Base-by-base conservation (phyloP, 2,113 vertebrate species). In the Rhinolophus sinicus region DNA sequence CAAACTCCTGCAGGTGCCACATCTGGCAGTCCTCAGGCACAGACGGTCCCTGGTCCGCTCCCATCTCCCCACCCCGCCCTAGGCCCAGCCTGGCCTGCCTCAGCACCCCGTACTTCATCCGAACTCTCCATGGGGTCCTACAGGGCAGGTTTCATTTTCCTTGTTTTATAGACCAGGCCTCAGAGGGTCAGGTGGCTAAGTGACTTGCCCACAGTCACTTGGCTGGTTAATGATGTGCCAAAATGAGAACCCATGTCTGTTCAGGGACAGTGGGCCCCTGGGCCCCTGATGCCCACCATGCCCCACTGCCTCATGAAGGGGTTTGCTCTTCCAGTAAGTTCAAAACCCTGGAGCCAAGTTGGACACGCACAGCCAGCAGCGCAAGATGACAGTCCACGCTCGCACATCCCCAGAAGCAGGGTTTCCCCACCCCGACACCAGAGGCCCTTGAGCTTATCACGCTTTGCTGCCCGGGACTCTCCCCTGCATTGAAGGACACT, bases 401-500 rank as follows among this genome's bases (percentile, higher is more conserved):
- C 3, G 2, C 11, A 5, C 40, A 2, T 0, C 14, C 35, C 8
- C 62, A 7, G 10, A 54, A 28, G 24, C 15, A 24, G 2, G 14
- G 6, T 9, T 7, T 14, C 54, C 30, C 33, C 21, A 14, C 40
- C 64, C 2, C 0, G 0, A 73, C 14, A 12, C 60, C 1, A 1
- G 0, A 3, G 67, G 50, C 44, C 0, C 1, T 3, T 0, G 21
- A 6, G 5, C 8, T 8, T 16, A 30, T 11, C 24, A 26, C 22
- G 14, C 69, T 30, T 2, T 30, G 52, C 22, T 0, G 0, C 1
- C 0, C 0, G 67, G 26, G 19, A 30, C 85, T 4, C 21, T 18
- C n/a, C 64, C 24, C 1, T 28, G 28, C 19, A 1, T 2, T 1
- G 9, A 0, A 52, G n/a, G 56, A 14, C 13, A 0, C 2, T 1